Evolutionary conservation across 1,140 invertebrate genomes (phyloP), one percentile per base, ranked within the genome.

Genomic region (Drosophila rhopaloa): DNA sequence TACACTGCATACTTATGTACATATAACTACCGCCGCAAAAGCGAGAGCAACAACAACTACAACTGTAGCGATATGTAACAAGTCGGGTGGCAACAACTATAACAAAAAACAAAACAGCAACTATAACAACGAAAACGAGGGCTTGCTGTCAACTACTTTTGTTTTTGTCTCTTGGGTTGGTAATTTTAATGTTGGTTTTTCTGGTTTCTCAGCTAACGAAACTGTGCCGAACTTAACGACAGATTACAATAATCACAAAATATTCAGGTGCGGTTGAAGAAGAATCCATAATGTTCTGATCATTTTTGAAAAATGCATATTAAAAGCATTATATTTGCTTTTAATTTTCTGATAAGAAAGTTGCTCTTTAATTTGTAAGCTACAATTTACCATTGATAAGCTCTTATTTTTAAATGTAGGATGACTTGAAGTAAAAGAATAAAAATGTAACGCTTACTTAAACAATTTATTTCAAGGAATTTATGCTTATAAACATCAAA

Each of bases 211-310:
- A 65, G 60, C 76, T 57, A 60, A 32, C 54, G 50, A 88, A 88
- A 88, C 83, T 88, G 80, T 88, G 83, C 79, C 83, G 88, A 83
- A 88, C 79, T 80, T 88, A 88, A 88, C 84, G 73, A 80, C 65
- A 66, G 65, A 84, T 89, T 88, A 78, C 73, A 89, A 77, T 88
- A 89, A 88, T 84, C 76, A 80, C 32, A 86, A 71, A 59, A 59
- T 53, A 66, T 32, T 54, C 61, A 73, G 55, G 41, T 40, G 58
- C 35, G 61, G 55, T 29, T 19, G 60, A 27, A 29, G 16, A 63
- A 44, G n/a, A 60, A 59, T 19, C 8, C 10, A 5, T n/a, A 32
- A 56, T 41, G 10, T 51, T 51, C 14, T 51, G 2, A 5, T 19
- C 9, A 37, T 3, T 35, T 48, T 2, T 48, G 4, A 38, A 38